Conservation (phyloP, 2,888 invertebrate species). For the Endomychus coccineus region DNA sequence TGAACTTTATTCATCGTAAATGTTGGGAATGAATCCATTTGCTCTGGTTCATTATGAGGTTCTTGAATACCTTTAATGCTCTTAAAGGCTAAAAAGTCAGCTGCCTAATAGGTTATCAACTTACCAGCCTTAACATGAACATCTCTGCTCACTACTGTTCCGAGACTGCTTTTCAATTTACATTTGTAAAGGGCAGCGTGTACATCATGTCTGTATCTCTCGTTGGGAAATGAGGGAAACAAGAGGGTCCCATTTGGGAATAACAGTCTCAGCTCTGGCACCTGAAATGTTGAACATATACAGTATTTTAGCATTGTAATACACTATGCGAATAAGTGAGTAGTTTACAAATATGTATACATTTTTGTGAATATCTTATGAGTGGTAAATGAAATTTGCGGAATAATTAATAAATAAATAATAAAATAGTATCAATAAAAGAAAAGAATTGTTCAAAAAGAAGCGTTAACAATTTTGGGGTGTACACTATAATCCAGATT, state of each 20-base stretch:
- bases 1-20: too few species aligned
- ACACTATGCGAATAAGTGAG: too few species aligned
- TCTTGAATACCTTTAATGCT: neutral
- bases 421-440: too few species aligned
- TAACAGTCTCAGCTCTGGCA: conserved; percentile 66
- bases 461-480: too few species aligned
- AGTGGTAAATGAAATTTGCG: too few species aligned
- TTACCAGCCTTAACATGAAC: conserved; percentile 86
- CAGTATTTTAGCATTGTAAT: too few species aligned
- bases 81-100: neutral
- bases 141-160: conserved; percentile 73
- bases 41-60: neutral
- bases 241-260: conserved; percentile 79
- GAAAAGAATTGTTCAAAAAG: too few species aligned
- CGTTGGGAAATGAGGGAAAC: conserved; percentile 76
- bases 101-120: conserved; percentile 34
- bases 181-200: conserved; percentile 78
- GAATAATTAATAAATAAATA: too few species aligned
- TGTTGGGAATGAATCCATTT: neutral
- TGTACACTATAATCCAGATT: too few species aligned
- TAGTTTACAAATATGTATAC: too few species aligned
- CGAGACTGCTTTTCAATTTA: conserved; percentile 61
- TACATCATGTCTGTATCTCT: conserved; percentile 73
- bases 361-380: too few species aligned
- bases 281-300: conserved; percentile 36